Base-by-base conservation (phyloP, 2,888 invertebrate species). In the Coleophora deauratella region DNA sequence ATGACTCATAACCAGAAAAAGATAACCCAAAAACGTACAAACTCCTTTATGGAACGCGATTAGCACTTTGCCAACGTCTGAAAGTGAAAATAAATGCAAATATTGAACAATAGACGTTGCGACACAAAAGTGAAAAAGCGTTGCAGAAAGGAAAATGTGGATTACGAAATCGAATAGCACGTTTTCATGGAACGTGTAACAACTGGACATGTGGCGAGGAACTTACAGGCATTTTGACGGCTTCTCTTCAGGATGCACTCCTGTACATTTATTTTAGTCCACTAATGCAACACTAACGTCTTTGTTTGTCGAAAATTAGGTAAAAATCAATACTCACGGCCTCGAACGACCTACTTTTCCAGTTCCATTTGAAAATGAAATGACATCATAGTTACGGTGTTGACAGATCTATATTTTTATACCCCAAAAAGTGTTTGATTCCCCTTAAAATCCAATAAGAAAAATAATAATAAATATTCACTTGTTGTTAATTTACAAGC, bases 251-350 rank as follows among this genome's bases (percentile, higher is more conserved):
- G 52, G 55, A 52, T 49, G 59, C 49, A 62, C 63, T 62, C 66
- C 54, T 55, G 50, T 55, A 55, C 61, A 57, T 64, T 51, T 58
- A 62, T 54, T 54, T 50, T 53, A 52, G 51, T 47, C 52, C 52
- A 56, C 49, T 54, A 54, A 60, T 57, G 59, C 44, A 53, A 55
- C 46, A 62, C 48, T 55, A 21, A 54, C 49, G 60, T 61, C 71
- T 69, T 73, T 74, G 72, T 71, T 70, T 63, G 67, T 55, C 57
- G 63, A 68, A 65, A 69, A 66, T 60, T 67, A 52, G 52, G 55
- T 56, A 72, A 80, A 80, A 82, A 80, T 81, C 81, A 75, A 79
- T 81, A 75, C 58, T 53, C 64, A 56, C 73, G 74, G 80, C 79
- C 80, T 78, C 58, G 52, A 63, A 56, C 73, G 74, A 80, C 79